Conservation (phyloP, 2,888 invertebrate species). For the Brachynemurus nebulosus region DNA sequence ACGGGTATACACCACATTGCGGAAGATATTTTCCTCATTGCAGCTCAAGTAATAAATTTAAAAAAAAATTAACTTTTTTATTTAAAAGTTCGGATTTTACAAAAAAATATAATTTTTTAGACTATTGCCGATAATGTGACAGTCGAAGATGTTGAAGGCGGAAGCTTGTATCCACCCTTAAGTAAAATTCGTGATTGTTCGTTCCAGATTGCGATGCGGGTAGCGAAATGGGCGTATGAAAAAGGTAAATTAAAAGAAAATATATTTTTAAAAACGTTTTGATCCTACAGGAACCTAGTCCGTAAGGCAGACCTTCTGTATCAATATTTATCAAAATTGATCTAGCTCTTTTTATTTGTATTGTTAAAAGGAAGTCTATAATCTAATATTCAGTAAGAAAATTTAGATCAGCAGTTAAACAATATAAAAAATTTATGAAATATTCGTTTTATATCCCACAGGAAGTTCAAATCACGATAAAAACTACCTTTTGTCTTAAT, state of each 20-base stretch:
- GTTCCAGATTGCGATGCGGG: constrained; percentile 55
- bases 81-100: not conserved
- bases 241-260: constrained; percentile 43
- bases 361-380: no score
- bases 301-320: no score
- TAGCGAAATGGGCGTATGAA: constrained; percentile 80
- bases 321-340: not conserved
- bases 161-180: constrained; percentile 87
- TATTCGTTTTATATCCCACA: no score
- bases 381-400: no score
- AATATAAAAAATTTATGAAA: no score
- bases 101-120: constrained; percentile 31
- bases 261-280: no score
- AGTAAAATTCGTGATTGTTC: constrained; percentile 73
- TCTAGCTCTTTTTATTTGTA: no score
- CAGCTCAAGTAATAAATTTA: constrained; percentile 55
- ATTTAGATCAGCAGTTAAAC: no score
- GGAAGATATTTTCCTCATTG: constrained; percentile 82
- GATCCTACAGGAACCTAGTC: no score
- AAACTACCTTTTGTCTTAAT: no score
- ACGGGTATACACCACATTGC: constrained; percentile 81
- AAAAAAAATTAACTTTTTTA: not conserved
- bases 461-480: no score
- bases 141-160: constrained; percentile 63
- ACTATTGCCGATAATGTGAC: constrained; percentile 69